Evolutionary conservation across 2,113 vertebrate genomes (phyloP).

Genomic region (Equus quagga): DNA sequence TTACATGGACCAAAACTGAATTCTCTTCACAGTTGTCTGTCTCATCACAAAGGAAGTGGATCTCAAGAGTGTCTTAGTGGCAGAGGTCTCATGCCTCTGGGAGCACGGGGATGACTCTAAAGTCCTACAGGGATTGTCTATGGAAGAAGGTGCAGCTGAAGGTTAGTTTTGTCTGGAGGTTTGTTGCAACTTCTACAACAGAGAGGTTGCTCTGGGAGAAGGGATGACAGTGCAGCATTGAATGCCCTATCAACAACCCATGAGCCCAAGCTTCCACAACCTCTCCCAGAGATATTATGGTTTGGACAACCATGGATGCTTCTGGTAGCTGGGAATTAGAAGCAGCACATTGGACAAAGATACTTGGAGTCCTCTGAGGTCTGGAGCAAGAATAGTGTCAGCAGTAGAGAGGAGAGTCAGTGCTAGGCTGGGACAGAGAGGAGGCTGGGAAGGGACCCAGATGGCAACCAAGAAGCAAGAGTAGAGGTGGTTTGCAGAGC

Average conservation of each 20-base stretch:
- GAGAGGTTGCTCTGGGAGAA: not conserved
- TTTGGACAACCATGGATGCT: not conserved
- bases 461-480: not conserved
- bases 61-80: not conserved
- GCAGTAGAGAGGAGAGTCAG: not conserved
- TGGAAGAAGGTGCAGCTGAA: not conserved
- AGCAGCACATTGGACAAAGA: not conserved
- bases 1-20: not conserved
- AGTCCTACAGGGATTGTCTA: not conserved
- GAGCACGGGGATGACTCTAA: rapidly evolving
- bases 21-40: not conserved
- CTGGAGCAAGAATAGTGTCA: not conserved
- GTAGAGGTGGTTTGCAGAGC: too few species aligned
- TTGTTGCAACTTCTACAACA: not conserved
- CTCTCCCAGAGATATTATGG: not conserved
- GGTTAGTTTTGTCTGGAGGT: not conserved
- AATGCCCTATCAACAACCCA: not conserved
- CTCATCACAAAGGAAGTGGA: not conserved
- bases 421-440: too few species aligned
- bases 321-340: not conserved
- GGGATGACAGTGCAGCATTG: rapidly evolving
- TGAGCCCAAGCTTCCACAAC: not conserved
- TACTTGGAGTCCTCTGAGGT: not conserved
- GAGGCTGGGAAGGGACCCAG: rapidly evolving
- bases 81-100: not conserved